These are phyloP conservation scores for Pristionchus japonicus DNA, from an alignment of 2,888 invertebrate species.

Conservation along the genomic window DNA sequence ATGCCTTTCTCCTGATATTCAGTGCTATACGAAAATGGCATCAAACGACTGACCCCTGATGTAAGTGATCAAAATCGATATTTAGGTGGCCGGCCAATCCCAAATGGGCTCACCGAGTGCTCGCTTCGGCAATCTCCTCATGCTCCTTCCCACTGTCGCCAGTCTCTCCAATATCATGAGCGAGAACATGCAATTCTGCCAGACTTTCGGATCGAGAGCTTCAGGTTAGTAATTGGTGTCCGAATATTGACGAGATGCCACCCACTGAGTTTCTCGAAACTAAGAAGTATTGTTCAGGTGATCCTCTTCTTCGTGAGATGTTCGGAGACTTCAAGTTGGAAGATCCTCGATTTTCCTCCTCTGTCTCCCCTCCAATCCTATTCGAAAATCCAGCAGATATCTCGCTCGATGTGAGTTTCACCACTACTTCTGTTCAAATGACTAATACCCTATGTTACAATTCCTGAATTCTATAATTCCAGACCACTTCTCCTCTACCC, in stretches of 20 bases:
- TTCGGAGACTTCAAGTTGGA: constrained; percentile 68
- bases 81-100: constrained; percentile 69
- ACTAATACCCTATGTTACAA: too few species aligned
- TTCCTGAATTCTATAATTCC: too few species aligned
- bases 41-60: too few species aligned
- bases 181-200: constrained; percentile 74
- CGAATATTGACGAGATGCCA: background rate
- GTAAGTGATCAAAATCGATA: background rate
- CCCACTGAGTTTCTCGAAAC: background rate
- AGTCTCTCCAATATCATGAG: constrained; percentile 73
- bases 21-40: background rate
- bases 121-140: constrained; percentile 72
- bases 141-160: constrained; percentile 73
- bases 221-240: constrained; percentile 45
- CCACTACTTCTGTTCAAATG: background rate
- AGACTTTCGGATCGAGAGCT: constrained; percentile 63
- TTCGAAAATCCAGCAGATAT: constrained; percentile 73
- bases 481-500: constrained; percentile 49
- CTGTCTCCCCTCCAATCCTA: constrained; percentile 63
- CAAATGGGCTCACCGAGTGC: constrained; percentile 71
- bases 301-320: constrained; percentile 73
- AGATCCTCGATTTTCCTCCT: constrained; percentile 57
- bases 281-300: constrained; percentile 44
- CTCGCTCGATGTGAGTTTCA: constrained; percentile 56
- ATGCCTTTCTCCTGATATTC: background rate